Base-by-base conservation (phyloP, 2,797 vertebrate species). In the Tragopan temminckii region DNA sequence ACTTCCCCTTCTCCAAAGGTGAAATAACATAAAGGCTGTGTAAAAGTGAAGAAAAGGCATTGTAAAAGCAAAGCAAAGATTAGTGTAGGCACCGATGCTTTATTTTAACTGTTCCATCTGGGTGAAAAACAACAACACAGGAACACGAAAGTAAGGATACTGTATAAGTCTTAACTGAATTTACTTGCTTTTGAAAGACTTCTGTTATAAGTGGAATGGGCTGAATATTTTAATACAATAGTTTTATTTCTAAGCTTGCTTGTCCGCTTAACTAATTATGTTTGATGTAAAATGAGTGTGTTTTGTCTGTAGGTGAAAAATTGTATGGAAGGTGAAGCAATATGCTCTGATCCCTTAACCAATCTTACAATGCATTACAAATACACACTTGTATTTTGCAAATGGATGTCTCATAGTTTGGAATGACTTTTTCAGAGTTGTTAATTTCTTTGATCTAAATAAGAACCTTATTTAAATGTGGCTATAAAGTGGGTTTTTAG, bases 401-500 rank as follows among this genome's bases (percentile, higher is more conserved):
- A 94, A 93, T 92, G 63, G 27, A 19, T 80, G 36, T 94, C 93
- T 97, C 94, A 94, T 96, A 95, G 95, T 97, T 93, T 92, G 77
- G 94, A 97, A 80, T 89, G 57, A 94, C 85, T 95, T 97, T 86
- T 84, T 96, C 83, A 76, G 87, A 93, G 52, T 88, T 97, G 82
- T 91, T 97, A 95, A 96, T 96, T 96, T 97, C 93, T 96, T 63
- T 83, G 57, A 74, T 96, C 85, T 96, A 94, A 97, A 95, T 94
- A 95, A 94, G 61, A 94, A 89, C 86, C 64, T 85, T 84, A 90
- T 91, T 95, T 96, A 90, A 92, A 92, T 88, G 77, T 93, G 90
- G 89, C 95, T 95, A 80, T 77, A 86, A 75, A 96, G 92, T 75
- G 86, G 31, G 52, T 55, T 97, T 95, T 96, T 94, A 96, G 79